Conservation (phyloP, 1,140 invertebrate genomes). For the Bicyclus anynana region DNA sequence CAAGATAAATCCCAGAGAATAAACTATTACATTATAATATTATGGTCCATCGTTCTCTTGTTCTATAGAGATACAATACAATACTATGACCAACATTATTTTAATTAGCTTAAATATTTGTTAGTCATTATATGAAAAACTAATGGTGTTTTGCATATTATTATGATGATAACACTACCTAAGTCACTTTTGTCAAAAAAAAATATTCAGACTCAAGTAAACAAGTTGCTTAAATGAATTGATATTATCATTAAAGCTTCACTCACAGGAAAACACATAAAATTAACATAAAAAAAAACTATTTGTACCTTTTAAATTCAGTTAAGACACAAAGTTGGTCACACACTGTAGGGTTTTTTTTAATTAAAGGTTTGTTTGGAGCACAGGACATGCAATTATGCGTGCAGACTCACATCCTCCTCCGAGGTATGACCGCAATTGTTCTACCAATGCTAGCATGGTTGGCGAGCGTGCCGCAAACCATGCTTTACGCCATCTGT, state of each 20-base stretch:
- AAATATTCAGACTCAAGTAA: not conserved
- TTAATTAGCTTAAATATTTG: too few relatives aligned
- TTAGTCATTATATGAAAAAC: not conserved
- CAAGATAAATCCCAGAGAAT: too few relatives aligned
- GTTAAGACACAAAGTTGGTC: slow-evolving; percentile 1
- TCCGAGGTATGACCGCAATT: slow-evolving; percentile 69
- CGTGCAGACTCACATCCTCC: slow-evolving; percentile 71
- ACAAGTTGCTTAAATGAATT: not conserved
- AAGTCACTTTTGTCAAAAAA: not conserved
- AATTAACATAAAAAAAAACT: not conserved
- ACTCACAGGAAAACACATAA: not conserved
- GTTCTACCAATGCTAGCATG: slow-evolving; percentile 75
- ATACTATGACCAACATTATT: too few relatives aligned
- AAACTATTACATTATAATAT: too few relatives aligned
- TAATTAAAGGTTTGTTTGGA: not conserved
- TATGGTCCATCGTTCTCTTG: too few relatives aligned
- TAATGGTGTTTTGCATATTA: not conserved
- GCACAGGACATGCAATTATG: slow-evolving; percentile 24
- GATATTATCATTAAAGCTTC: not conserved
- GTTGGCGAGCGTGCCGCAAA: slow-evolving; percentile 57
- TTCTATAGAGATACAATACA: too few relatives aligned
- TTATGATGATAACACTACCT: not conserved
- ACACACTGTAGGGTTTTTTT: not conserved
- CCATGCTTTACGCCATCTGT: slow-evolving; percentile 70
- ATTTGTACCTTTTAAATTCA: not conserved